Evolutionary conservation across 2,113 vertebrate genomes (phyloP).

Genomic region (Spermophilus dauricus): DNA sequence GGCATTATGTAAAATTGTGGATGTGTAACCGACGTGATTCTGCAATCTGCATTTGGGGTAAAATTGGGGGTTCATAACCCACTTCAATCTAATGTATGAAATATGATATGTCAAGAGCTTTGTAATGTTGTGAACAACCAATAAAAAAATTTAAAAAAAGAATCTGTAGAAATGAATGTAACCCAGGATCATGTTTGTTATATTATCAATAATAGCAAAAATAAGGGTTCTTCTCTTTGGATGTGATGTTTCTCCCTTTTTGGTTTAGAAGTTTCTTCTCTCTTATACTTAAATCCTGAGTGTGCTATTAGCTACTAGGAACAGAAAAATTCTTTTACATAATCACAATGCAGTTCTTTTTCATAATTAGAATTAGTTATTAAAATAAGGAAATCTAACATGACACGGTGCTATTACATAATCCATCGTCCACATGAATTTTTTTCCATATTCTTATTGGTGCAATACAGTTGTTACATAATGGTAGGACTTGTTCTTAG

Average conservation of each 20-base stretch:
- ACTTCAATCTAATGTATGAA: too few relatives aligned
- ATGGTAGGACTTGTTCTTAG: too few relatives aligned
- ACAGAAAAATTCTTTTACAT: constrained; percentile 29
- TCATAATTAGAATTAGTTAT: background rate
- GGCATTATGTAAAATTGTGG: too few relatives aligned
- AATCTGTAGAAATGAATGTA: background rate
- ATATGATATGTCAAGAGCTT: too few relatives aligned
- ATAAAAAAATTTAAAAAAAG: background rate
- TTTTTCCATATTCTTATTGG: background rate
- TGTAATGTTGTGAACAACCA: too few relatives aligned
- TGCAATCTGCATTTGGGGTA: too few relatives aligned
- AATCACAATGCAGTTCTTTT: background rate
- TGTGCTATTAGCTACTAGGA: background rate
- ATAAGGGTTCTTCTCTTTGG: background rate
- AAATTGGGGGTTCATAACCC: too few relatives aligned
- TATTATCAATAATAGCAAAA: constrained; percentile 21
- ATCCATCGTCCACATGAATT: background rate
- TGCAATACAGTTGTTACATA: too few relatives aligned
- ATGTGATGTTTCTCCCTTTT: background rate
- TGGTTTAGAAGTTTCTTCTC: background rate
- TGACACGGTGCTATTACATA: background rate
- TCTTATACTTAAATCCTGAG: background rate
- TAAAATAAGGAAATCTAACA: constrained; percentile 19
- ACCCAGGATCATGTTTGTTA: background rate
- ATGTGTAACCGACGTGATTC: too few relatives aligned